These are phyloP conservation scores for Herpailurus yagouaroundi DNA, from an alignment of 2,113 vertebrate genomes.

Conservation along the genomic window DNA sequence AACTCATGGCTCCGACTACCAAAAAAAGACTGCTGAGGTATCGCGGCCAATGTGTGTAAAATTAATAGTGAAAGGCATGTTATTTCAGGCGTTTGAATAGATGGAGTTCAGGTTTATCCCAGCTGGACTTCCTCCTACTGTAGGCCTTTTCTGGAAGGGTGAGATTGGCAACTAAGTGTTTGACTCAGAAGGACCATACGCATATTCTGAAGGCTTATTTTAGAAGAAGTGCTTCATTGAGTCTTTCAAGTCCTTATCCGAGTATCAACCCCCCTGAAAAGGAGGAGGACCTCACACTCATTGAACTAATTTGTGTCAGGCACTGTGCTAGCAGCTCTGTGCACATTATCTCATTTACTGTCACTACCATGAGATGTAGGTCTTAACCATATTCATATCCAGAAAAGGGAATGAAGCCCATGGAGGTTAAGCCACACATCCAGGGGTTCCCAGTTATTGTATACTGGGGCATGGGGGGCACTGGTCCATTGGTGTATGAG, in stretches of 20 bases:
- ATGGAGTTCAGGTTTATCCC: not conserved
- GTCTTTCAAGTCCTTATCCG: not conserved
- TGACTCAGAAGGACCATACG: not conserved
- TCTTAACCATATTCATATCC: not conserved
- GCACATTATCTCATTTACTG: not conserved
- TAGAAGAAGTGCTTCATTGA: conserved; percentile 27
- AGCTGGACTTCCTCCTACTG: not conserved
- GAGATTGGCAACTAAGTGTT: not conserved
- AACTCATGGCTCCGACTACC: not conserved
- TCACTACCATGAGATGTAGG: not conserved
- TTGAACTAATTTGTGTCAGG: not conserved
- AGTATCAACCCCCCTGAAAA: not conserved
- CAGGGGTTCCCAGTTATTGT: not conserved
- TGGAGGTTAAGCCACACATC: not conserved
- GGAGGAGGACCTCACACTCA: not conserved
- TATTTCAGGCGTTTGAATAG: not conserved
- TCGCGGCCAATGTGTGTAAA: not conserved
- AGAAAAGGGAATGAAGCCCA: not conserved
- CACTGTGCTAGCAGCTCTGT: not conserved
- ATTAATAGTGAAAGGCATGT: not conserved
- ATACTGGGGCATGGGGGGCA: not conserved
- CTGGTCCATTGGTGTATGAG: not conserved
- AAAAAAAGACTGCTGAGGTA: not conserved
- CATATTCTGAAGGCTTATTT: not conserved
- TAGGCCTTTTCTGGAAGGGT: not conserved